These are phyloP conservation scores for Paraplagusia blochii DNA, from an alignment of 2,113 vertebrate species.

Conservation along the genomic window DNA sequence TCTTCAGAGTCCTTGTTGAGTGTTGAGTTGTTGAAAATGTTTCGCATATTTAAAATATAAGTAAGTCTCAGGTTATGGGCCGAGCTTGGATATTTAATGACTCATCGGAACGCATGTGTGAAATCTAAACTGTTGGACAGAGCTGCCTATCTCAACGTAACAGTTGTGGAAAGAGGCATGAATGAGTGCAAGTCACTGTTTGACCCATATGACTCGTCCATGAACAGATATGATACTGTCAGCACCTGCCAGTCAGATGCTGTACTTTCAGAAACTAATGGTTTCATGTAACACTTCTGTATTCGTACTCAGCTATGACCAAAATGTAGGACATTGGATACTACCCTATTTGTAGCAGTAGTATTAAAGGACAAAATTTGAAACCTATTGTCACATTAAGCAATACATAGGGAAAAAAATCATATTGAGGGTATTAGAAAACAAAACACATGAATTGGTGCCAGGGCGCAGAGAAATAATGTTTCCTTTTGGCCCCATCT, in stretches of 20 bases:
- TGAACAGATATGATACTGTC: conserved; percentile 7
- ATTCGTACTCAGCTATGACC: too few species aligned
- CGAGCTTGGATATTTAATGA: conserved; percentile 2
- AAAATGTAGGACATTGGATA: too few species aligned
- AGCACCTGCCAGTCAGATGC: conserved; percentile 11
- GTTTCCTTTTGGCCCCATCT: too few species aligned
- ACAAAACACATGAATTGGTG: too few species aligned
- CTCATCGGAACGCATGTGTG: conserved; percentile 10
- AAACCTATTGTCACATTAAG: too few species aligned
- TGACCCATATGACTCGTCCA: conserved; percentile 40
- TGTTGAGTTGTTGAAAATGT: too few species aligned
- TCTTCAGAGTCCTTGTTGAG: too few species aligned
- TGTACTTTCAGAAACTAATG: conserved; percentile 4
- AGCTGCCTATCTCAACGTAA: conserved; percentile 14
- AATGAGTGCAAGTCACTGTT: conserved; percentile 28
- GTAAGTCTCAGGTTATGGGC: conserved; percentile 3
- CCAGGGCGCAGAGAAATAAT: too few species aligned
- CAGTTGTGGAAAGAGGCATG: conserved; percentile 42
- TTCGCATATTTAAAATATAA: conserved; percentile 4
- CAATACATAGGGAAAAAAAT: too few species aligned
- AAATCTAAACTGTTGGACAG: conserved; percentile 38
- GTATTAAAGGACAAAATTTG: too few species aligned
- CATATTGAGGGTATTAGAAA: too few species aligned
- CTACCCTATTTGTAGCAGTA: too few species aligned
- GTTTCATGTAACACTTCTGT: conserved; percentile 5